Evolutionary conservation across 1,140 invertebrate genomes (phyloP).

Genomic region (Monomorium pharaonis): DNA sequence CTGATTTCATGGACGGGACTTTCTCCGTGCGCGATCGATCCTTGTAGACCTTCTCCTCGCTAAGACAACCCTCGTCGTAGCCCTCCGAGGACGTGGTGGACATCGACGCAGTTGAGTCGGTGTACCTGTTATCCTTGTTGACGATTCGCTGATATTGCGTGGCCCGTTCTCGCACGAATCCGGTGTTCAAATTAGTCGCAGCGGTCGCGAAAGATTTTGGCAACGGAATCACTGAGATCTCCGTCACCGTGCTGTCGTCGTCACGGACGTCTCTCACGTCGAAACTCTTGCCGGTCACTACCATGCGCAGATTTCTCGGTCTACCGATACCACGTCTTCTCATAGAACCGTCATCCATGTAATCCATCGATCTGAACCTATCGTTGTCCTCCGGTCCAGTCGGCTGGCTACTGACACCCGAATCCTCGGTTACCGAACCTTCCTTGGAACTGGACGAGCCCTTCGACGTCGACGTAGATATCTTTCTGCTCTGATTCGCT

Average conservation of each 20-base stretch:
- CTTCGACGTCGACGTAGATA: slow-evolving; percentile 75
- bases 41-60: slow-evolving; percentile 85
- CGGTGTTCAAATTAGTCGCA: slow-evolving; percentile 75
- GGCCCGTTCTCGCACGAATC: slow-evolving; percentile 84
- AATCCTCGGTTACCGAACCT: slow-evolving; percentile 86
- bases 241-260: slow-evolving; percentile 85
- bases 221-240: slow-evolving; percentile 86
- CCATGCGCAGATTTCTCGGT: slow-evolving; percentile 86
- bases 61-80: slow-evolving; percentile 84
- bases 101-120: slow-evolving; percentile 81
- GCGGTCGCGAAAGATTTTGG: slow-evolving; percentile 82
- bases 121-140: slow-evolving; percentile 82
- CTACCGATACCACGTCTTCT: slow-evolving; percentile 82
- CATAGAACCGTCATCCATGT: slow-evolving; percentile 72
- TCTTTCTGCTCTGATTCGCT: slow-evolving; percentile 87
- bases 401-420: slow-evolving; percentile 87
- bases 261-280: slow-evolving; percentile 87
- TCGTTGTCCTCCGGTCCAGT: slow-evolving; percentile 77
- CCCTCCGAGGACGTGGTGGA: slow-evolving; percentile 85
- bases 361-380: slow-evolving; percentile 75
- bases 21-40: slow-evolving; percentile 84
- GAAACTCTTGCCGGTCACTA: slow-evolving; percentile 87
- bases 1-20: slow-evolving; percentile 77
- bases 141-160: slow-evolving; percentile 86
- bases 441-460: slow-evolving; percentile 83